Percentiles rank a stretch among this genome's conserved stretches.
These are phyloP conservation scores for Pygocentrus nattereri DNA, from an alignment of 2,797 vertebrate species.

Conservation along the genomic window DNA sequence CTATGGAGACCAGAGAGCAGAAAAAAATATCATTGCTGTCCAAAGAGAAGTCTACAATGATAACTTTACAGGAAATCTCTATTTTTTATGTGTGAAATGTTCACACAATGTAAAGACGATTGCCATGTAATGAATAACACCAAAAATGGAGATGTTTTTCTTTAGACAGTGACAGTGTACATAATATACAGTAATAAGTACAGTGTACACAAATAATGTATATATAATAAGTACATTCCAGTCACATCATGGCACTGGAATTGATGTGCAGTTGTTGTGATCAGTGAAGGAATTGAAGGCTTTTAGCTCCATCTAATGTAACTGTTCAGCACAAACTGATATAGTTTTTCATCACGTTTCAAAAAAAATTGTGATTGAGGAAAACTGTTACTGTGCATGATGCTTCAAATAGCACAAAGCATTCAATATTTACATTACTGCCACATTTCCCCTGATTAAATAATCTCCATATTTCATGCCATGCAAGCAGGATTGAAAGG, in stretches of 20 bases:
- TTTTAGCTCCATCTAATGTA: background rate
- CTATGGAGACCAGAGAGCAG: no score
- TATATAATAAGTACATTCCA: background rate
- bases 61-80: no score
- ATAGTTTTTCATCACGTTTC: background rate
- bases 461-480: slow-evolving; percentile 1
- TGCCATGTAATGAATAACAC: no score
- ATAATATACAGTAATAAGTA: no score
- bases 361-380: background rate
- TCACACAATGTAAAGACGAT: no score
- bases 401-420: background rate
- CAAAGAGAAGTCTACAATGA: no score
- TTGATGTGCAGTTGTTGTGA: background rate
- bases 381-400: background rate
- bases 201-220: no score
- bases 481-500: background rate
- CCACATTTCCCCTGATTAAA: background rate
- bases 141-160: no score
- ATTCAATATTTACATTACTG: background rate
- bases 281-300: background rate
- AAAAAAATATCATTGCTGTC: no score
- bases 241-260: background rate
- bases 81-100: no score
- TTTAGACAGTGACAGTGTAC: no score
- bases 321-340: background rate